Evolutionary conservation across 2,113 vertebrate genomes (phyloP), one percentile per base, ranked within the genome.

Genomic region (Gadus chalcogrammus): DNA sequence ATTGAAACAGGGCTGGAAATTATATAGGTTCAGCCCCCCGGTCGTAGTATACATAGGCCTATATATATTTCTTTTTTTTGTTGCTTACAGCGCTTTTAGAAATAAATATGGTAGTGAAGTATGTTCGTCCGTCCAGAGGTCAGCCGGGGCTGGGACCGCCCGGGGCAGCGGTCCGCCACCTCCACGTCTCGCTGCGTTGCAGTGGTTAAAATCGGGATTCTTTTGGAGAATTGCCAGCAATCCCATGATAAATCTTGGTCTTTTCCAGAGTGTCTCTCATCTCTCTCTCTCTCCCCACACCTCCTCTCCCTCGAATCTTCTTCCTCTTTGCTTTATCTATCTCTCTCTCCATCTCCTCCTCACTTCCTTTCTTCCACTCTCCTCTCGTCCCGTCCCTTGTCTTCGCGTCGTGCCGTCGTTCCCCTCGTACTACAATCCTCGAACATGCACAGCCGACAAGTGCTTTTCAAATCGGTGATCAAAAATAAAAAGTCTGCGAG

Each of bases 381-480:
- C 27, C 53, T 58, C 72, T 78, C 82, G 67, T 79, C 63, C 82
- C 83, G 58, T 75, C 79, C 42, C 75, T 74, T 76, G 73, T 76
- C 83, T 72, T 85, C 69, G 81, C 90, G 87, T 91, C 89, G 89
- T 90, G 90, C 87, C 85, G 82, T 83, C 86, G 91, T 84, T 13
- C 42, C 42, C 9, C 12, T 11, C 42, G 82, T 82, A 76, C 86
- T 69, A 87, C 91, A 91, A 80, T 91, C 91, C 91, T 92, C 89
- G 90, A 92, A 93, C 93, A 93, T 93, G 92, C 93, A 92, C 93
- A 92, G 91, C 92, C 93, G 91, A 92, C 92, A 94, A 92, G 93
- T 94, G 93, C 94, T 93, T 13, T 12, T 94, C 89, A 92, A 94
- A 92, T 91, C 93, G 90, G 91, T 92, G 90, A 91, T 89, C 82